Base-by-base conservation (phyloP, 2,113 vertebrate genomes). In the Pterophyllum scalare region DNA sequence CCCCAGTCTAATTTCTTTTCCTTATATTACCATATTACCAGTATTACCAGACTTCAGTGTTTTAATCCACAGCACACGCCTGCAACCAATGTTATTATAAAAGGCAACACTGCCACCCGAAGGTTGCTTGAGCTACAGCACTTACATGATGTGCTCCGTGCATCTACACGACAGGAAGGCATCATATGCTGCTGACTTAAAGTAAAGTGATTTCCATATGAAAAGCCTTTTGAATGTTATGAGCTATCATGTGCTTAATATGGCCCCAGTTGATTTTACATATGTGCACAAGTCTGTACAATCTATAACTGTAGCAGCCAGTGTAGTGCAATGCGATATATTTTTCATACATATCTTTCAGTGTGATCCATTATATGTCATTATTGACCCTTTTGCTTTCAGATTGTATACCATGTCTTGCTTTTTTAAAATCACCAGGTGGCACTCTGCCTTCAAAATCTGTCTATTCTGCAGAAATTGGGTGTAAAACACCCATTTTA, bases 91-190 rank as follows among this genome's bases (percentile, higher is more conserved):
- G 6, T 43, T 17, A 79, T 89, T 86, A 26, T n/a, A 33, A 57
- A 90, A 58, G 64, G 77, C 88, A 92, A 89, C 88, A 94, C 89
- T 95, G 93, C 87, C 93, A 92, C 81, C 94, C 93, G 79, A 90
- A 93, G 95, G 93, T 7, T 61, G 57, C 38, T 56, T 6, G 0
- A 61, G 64, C 35, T 57, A 83, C 43, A 87, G 35, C 87, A 83
- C 38, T 24, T 2, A 46, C 40, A 75, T 26, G 11, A 61, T 52
- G 54, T 7, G 58, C 24, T 65, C n/a, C 38, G 6, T 62, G 38
- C 14, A 77, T 54, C 19, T n/a, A 54, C 17, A 74, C 10, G 8
- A 59, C 12, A 19, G 0, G 24, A 26, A 78, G 61, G 22, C 22
- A 75, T 20, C 19, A 17, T 59, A 40, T 35, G 5, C 19, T 59